phyloP scores from a whole-genome alignment of 1,140 invertebrate species.

The Apis dorsata region DNA sequence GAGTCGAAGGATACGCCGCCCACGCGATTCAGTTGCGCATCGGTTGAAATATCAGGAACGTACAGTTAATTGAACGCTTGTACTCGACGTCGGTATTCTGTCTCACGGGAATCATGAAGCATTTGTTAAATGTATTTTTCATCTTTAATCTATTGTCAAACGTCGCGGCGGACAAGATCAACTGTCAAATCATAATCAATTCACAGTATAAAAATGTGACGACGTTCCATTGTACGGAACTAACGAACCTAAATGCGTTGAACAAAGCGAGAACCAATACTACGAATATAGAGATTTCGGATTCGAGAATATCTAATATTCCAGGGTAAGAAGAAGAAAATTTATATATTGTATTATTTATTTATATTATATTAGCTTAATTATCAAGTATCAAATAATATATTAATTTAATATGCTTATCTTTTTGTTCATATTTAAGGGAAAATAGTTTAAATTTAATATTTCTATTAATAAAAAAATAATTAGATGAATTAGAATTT shows the following conservation, averaged over 20 bases:
- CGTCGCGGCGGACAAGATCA: neutral
- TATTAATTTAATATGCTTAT: too few relatives aligned
- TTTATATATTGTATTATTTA: too few relatives aligned
- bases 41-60: constrained; percentile 13
- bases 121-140: constrained; percentile 25
- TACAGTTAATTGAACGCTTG: constrained; percentile 48
- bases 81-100: neutral
- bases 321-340: constrained; percentile 46
- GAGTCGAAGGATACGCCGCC: constrained; percentile 38
- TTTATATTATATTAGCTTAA: too few relatives aligned
- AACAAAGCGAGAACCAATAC: constrained; percentile 33
- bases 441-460: too few relatives aligned
- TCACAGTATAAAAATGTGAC: neutral
- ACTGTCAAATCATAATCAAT: constrained; percentile 1
- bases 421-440: too few relatives aligned
- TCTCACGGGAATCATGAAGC: constrained; percentile 34
- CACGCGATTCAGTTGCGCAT: constrained; percentile 36
- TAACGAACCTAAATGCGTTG: constrained; percentile 43
- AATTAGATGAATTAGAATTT: too few relatives aligned
- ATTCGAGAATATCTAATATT: constrained; percentile 54
- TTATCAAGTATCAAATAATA: too few relatives aligned
- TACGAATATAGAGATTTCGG: constrained; percentile 49
- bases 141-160: constrained; percentile 29
- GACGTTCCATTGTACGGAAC: constrained; percentile 39
- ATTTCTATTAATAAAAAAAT: too few relatives aligned